phyloP scores from a whole-genome alignment of 2,888 invertebrate genomes.

The Lepidocyrtoides sp. region DNA sequence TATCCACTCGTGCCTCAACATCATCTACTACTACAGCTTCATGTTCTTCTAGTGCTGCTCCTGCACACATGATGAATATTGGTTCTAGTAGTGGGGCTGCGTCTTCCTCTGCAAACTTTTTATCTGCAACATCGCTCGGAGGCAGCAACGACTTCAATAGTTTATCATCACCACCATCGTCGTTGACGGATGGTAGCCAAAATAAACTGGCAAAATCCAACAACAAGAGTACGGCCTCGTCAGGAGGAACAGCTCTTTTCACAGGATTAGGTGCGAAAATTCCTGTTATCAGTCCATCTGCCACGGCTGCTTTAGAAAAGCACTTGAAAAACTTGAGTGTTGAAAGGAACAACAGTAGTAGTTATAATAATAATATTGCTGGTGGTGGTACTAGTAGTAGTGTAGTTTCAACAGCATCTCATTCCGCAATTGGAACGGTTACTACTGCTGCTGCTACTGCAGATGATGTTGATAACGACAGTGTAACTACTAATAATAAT shows the following conservation, averaged over 20 bases:
- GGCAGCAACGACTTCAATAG: constrained; percentile 52
- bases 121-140: constrained; percentile 52
- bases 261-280: constrained; percentile 80
- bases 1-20: constrained; percentile 22
- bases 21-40: too few relatives aligned
- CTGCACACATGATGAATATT: not conserved
- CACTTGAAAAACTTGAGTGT: constrained; percentile 73
- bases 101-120: constrained; percentile 59
- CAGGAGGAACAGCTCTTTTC: constrained; percentile 54
- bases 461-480: constrained; percentile 25
- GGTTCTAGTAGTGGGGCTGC: constrained; percentile 8
- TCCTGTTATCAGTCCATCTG: constrained; percentile 78
- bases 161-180: constrained; percentile 36
- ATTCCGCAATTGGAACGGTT: constrained; percentile 27
- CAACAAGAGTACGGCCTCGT: constrained; percentile 7
- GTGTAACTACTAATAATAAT: constrained; percentile 13
- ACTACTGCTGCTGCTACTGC: not conserved
- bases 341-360: constrained; percentile 58
- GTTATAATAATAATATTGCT: not conserved
- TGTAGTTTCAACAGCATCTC: not conserved
- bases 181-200: constrained; percentile 65
- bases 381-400: not conserved
- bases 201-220: constrained; percentile 64
- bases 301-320: constrained; percentile 76
- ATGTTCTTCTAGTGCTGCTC: constrained; percentile 3